A percentile compares a stretch with the other conserved stretches of the same genome.
phyloP scores from a whole-genome alignment of 2,113 vertebrate species.

The Catharus bicknelli region DNA sequence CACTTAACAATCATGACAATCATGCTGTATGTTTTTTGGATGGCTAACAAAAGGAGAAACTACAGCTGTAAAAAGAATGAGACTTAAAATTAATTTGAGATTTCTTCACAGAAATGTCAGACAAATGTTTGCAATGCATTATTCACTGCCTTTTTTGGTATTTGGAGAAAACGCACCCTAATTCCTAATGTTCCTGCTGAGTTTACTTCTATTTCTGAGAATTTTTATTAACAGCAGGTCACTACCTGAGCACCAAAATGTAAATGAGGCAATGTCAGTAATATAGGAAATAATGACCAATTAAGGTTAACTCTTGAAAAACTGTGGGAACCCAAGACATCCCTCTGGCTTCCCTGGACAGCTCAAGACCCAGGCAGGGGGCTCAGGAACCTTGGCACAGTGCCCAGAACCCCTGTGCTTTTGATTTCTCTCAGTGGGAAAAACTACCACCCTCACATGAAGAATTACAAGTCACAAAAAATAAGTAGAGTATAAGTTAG shows the following conservation, averaged over 20 bases:
- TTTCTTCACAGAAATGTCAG: conserved; percentile 24
- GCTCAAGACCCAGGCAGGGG: too few relatives aligned
- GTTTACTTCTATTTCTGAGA: conserved; percentile 55
- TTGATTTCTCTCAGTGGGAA: too few relatives aligned
- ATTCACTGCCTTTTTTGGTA: conserved; percentile 23
- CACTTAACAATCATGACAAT: background rate
- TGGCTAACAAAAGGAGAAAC: conserved; percentile 8
- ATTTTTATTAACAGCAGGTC: conserved; percentile 37
- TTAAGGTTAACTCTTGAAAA: background rate
- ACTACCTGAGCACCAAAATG: background rate
- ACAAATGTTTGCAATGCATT: background rate
- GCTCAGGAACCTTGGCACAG: too few relatives aligned
- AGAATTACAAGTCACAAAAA: too few relatives aligned
- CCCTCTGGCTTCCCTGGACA: too few relatives aligned
- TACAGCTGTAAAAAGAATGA: conserved; percentile 24
- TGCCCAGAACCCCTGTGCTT: too few relatives aligned
- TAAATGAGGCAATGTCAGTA: conserved; percentile 38
- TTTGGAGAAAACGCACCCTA: conserved; percentile 26
- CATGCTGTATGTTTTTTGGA: background rate
- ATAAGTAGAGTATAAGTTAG: too few relatives aligned
- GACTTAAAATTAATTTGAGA: conserved; percentile 18
- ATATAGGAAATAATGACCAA: background rate
- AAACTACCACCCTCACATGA: too few relatives aligned
- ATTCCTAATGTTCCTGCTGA: conserved; percentile 7
- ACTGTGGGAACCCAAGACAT: too few relatives aligned